phyloP scores from a whole-genome alignment of 2,888 invertebrate genomes.

The Allophyes oxyacanthae region DNA sequence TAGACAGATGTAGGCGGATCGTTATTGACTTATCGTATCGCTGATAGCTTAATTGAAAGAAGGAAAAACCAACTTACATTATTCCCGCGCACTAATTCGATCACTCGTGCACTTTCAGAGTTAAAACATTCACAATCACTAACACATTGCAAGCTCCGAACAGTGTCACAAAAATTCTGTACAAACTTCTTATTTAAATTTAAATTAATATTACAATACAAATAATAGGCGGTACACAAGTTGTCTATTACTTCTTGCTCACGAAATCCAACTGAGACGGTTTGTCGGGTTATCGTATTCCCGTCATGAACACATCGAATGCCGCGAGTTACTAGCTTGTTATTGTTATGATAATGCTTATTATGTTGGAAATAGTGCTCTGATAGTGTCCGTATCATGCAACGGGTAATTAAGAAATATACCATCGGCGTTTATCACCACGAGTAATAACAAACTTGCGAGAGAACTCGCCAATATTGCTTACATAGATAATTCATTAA shows the following conservation, averaged over 20 bases:
- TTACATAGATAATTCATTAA: slow-evolving; percentile 57
- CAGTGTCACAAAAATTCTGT: slow-evolving; percentile 7
- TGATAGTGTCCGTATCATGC: slow-evolving; percentile 85
- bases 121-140: slow-evolving; percentile 47
- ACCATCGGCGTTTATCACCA: slow-evolving; percentile 73
- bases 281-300: slow-evolving; percentile 67
- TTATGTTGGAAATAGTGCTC: slow-evolving; percentile 85
- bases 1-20: slow-evolving; percentile 19
- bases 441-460: slow-evolving; percentile 73
- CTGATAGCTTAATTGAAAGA: slow-evolving; percentile 44
- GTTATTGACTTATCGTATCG: slow-evolving; percentile 33
- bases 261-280: slow-evolving; percentile 66
- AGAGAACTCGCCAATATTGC: slow-evolving; percentile 66
- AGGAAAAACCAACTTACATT: slow-evolving; percentile 57
- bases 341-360: slow-evolving; percentile 88
- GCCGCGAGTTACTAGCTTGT: slow-evolving; percentile 81
- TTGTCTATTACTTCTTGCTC: slow-evolving; percentile 54
- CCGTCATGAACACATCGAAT: slow-evolving; percentile 73
- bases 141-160: slow-evolving; percentile 48
- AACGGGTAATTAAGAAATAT: slow-evolving; percentile 85
- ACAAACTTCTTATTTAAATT: slow-evolving; percentile 1
- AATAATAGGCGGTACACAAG: slow-evolving; percentile 22
- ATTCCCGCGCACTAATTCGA: slow-evolving; percentile 30
- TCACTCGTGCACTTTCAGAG: slow-evolving; percentile 1
- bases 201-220: slow-evolving; percentile 5